Percentiles rank a stretch among this genome's conserved stretches.
phyloP scores from a whole-genome alignment of 1,140 invertebrate species.

The Cydia strobilella region DNA sequence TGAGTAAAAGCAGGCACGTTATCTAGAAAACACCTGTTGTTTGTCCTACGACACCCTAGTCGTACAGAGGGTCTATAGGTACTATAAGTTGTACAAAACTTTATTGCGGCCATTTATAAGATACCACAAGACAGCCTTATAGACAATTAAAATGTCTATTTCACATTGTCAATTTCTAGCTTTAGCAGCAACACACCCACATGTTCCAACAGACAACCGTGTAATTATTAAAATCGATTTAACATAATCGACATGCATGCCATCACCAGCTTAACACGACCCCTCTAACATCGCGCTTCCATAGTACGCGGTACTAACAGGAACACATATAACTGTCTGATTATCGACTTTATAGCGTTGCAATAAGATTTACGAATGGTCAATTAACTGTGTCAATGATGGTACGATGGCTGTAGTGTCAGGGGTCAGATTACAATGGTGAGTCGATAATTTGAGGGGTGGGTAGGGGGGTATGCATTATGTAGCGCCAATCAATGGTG shows the following conservation, averaged over 20 bases:
- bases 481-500: slow-evolving; percentile 73
- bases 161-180: neutral
- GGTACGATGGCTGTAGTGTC: neutral
- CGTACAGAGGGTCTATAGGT: too few species aligned
- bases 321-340: neutral
- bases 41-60: too few species aligned
- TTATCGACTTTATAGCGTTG: neutral
- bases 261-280: slow-evolving; percentile 39
- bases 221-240: slow-evolving; percentile 66
- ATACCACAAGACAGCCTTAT: too few species aligned
- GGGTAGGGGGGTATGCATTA: slow-evolving; percentile 62
- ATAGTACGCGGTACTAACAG: neutral
- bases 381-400: neutral
- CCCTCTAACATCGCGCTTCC: slow-evolving; percentile 16
- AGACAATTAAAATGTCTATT: too few species aligned
- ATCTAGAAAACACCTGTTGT: too few species aligned
- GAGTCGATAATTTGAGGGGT: slow-evolving; percentile 48
- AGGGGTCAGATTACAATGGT: slow-evolving; percentile 40
- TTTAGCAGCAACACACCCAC: slow-evolving; percentile 37
- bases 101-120: too few species aligned
- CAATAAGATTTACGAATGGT: neutral
- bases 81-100: too few species aligned
- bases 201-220: slow-evolving; percentile 35
- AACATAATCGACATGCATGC: slow-evolving; percentile 52
- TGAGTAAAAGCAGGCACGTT: too few species aligned